phyloP scores from a whole-genome alignment of 2,888 invertebrate species.

The Apamea crenata region DNA sequence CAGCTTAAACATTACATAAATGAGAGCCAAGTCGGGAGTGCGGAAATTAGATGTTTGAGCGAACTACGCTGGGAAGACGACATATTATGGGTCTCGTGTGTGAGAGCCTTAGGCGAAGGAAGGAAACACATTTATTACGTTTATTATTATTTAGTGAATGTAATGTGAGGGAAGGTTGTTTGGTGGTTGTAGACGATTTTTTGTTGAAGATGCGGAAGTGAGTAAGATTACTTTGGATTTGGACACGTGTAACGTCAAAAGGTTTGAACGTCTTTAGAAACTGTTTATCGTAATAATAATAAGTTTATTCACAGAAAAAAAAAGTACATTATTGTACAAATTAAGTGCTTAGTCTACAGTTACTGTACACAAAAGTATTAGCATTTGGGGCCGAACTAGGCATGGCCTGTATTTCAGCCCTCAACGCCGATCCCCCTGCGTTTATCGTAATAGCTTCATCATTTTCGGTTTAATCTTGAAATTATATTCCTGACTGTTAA shows the following conservation, averaged over 20 bases:
- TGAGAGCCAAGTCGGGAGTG: conserved; percentile 45
- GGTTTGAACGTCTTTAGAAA: background rate
- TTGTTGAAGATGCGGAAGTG: background rate
- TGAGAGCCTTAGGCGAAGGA: conserved; percentile 6
- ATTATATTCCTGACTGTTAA: too few species aligned
- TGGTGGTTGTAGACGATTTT: conserved; percentile 19
- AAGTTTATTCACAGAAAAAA: too few species aligned
- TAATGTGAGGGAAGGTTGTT: conserved; percentile 25
- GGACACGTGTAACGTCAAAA: background rate
- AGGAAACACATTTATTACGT: conserved; percentile 33
- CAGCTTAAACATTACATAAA: conserved; percentile 48
- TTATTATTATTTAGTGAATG: conserved; percentile 34
- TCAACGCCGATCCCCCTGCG: too few species aligned
- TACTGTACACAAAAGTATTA: too few species aligned
- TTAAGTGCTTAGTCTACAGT: too few species aligned
- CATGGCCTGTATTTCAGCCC: too few species aligned
- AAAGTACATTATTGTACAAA: too few species aligned
- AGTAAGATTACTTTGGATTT: background rate
- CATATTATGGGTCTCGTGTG: conserved; percentile 22
- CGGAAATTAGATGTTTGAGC: conserved; percentile 76
- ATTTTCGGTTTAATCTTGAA: background rate
- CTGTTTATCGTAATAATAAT: background rate
- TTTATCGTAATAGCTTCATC: background rate
- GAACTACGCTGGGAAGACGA: conserved; percentile 46
- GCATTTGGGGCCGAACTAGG: too few species aligned